phyloP scores from a whole-genome alignment of 2,888 invertebrate species.

The Mythimna albipuncta region DNA sequence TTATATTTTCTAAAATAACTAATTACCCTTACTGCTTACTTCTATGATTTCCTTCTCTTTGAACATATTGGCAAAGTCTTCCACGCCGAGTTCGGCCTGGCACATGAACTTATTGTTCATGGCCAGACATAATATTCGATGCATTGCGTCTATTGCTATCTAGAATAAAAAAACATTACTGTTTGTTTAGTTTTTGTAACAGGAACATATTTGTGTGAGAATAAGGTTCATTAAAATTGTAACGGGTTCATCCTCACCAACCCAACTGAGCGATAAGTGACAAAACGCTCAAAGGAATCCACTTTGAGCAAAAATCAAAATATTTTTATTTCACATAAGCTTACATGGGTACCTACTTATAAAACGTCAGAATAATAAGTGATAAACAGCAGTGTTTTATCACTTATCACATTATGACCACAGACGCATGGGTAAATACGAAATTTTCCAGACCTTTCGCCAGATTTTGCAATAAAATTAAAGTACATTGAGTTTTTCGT shows the following conservation, averaged over 20 bases:
- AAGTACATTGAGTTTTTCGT: too few relatives aligned
- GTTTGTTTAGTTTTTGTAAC: slow-evolving; percentile 10
- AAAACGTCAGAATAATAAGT: too few relatives aligned
- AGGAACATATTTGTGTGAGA: background rate
- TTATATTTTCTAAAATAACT: slow-evolving; percentile 75
- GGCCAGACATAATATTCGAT: slow-evolving; percentile 83
- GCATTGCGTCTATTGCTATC: slow-evolving; percentile 83
- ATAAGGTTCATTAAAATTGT: background rate
- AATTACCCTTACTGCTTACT: slow-evolving; percentile 87
- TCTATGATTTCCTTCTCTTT: slow-evolving; percentile 73
- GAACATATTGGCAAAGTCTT: slow-evolving; percentile 77
- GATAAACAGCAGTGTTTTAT: too few relatives aligned
- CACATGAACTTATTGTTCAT: slow-evolving; percentile 82
- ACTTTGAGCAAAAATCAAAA: too few relatives aligned
- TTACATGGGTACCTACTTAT: too few relatives aligned
- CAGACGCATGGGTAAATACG: background rate
- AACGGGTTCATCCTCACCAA: background rate
- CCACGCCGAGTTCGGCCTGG: slow-evolving; percentile 64
- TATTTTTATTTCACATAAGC: too few relatives aligned
- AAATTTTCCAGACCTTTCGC: too few relatives aligned
- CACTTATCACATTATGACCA: background rate
- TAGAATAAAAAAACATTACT: slow-evolving; percentile 66
- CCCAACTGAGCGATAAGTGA: background rate
- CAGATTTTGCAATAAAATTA: too few relatives aligned
- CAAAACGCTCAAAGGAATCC: too few relatives aligned